Percentiles rank a stretch among this genome's conserved stretches.
These are phyloP conservation scores for Drosophila burlai DNA, from an alignment of 1,140 invertebrate genomes.

Conservation along the genomic window DNA sequence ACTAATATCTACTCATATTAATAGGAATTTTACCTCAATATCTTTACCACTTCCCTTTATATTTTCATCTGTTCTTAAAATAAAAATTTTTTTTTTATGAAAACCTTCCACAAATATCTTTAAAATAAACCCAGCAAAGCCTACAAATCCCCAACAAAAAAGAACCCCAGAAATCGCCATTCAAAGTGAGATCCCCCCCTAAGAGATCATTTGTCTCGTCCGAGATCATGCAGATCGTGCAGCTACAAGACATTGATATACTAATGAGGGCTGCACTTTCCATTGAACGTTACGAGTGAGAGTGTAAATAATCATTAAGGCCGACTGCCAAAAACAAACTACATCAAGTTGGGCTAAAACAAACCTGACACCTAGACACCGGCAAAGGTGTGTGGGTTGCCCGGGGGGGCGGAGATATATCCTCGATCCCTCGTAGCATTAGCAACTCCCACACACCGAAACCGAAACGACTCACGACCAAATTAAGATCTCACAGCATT, in stretches of 20 bases:
- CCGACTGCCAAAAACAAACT: slow-evolving; percentile 75
- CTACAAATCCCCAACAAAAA: background rate
- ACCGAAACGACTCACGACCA: slow-evolving; percentile 65
- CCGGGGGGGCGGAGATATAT: background rate
- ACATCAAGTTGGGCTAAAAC: slow-evolving; percentile 65
- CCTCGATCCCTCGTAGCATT: background rate
- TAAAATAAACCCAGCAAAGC: background rate
- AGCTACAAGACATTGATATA: slow-evolving; percentile 62
- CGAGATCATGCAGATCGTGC: slow-evolving; percentile 52
- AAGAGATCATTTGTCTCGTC: slow-evolving; percentile 19
- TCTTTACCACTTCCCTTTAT: too few species aligned
- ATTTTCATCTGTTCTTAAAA: too few species aligned
- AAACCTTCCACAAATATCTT: background rate
- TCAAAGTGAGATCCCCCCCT: background rate
- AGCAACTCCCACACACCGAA: slow-evolving; percentile 17
- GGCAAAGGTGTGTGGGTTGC: slow-evolving; percentile 32
- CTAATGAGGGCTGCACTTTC: slow-evolving; percentile 69
- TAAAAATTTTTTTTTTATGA: too few species aligned
- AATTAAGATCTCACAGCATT: slow-evolving; percentile 82
- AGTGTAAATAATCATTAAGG: slow-evolving; percentile 65
- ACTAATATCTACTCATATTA: background rate
- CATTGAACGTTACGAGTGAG: slow-evolving; percentile 59
- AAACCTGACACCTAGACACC: slow-evolving; percentile 55
- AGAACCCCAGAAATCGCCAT: background rate
- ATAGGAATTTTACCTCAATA: too few species aligned